Evolutionary conservation across 2,113 vertebrate species (phyloP).

Genomic region (Pelodiscus sinensis): DNA sequence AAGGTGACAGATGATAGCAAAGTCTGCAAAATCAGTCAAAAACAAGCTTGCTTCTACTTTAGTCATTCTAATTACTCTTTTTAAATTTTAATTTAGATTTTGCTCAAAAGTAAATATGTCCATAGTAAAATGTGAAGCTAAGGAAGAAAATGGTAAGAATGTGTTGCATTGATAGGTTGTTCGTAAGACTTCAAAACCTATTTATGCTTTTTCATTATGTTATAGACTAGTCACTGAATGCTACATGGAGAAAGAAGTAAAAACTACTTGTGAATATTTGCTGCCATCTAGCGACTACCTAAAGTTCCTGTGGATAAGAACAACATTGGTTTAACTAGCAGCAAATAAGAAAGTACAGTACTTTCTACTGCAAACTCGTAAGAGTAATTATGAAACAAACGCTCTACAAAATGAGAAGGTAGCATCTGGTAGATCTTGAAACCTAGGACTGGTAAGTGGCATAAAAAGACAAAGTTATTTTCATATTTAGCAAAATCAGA

Average conservation of each 20-base stretch:
- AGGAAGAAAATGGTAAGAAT: not conserved
- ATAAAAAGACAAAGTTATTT: not conserved
- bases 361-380: not conserved
- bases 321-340: not conserved
- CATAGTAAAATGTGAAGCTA: not conserved
- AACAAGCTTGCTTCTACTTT: fast-evolving
- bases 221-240: constrained; percentile 39
- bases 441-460: not conserved
- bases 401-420: not conserved
- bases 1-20: not conserved
- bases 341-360: not conserved
- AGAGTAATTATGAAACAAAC: not conserved
- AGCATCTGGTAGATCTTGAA: not conserved
- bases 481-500: not conserved
- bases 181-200: constrained; percentile 20
- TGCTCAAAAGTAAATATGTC: not conserved
- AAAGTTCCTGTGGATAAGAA: not conserved
- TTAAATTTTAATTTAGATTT: not conserved
- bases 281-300: constrained; percentile 77
- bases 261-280: constrained; percentile 69
- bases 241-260: constrained; percentile 64
- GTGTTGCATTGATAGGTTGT: not conserved
- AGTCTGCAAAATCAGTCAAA: not conserved
- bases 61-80: not conserved
- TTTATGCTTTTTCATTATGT: not conserved